Evolutionary conservation across 1,140 invertebrate genomes (phyloP), one percentile per base, ranked within the genome.

Genomic region (Drosophila obscura): DNA sequence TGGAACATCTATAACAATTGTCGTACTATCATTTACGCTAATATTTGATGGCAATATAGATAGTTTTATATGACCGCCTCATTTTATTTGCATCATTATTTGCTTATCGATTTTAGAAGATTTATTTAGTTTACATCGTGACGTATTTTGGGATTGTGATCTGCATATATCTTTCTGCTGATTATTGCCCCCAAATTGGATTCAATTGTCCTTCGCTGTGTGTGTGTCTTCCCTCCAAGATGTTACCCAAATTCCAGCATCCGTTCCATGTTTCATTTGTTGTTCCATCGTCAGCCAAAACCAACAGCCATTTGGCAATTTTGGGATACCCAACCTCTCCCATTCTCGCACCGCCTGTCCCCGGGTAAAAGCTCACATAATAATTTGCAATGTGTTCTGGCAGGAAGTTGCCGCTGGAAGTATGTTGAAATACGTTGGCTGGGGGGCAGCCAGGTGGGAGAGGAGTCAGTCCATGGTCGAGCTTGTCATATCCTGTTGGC

Each of bases 401-500:
- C 69, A 87, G 83, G 83, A 85, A 87, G 81, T 83, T 74, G 61
- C 61, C 44, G 57, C 49, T 61, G 60, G 48, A 68, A 65, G 62
- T 73, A 62, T 74, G 66, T 52, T 35, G 28, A 75, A 66, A 74
- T 58, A 50, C 28, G 28, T 2, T 3, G 28, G 8, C 28, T 8
- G 28, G 28, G 28, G 28, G 28, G 31, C 31, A 77, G 51, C 11
- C 35, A 39, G 35, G 35, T 13, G 56, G 62, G 45, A 26, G 51
- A 39, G 2, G 13, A 13, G 15, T 13, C 31, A 31, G 50, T 43
- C 43, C 49, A 46, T 53, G 74, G 73, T 46, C 66, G 58, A 85
- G 77, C 77, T 75, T 82, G 82, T 87, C 82, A 88, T 88, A 87
- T 87, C 82, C 82, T 82, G 82, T 87, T 79, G 82, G 77, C 77